Percentiles rank a stretch among this genome's conserved stretches.
These are phyloP conservation scores for Drosophila mayri DNA, from an alignment of 1,140 invertebrate species.

Conservation along the genomic window DNA sequence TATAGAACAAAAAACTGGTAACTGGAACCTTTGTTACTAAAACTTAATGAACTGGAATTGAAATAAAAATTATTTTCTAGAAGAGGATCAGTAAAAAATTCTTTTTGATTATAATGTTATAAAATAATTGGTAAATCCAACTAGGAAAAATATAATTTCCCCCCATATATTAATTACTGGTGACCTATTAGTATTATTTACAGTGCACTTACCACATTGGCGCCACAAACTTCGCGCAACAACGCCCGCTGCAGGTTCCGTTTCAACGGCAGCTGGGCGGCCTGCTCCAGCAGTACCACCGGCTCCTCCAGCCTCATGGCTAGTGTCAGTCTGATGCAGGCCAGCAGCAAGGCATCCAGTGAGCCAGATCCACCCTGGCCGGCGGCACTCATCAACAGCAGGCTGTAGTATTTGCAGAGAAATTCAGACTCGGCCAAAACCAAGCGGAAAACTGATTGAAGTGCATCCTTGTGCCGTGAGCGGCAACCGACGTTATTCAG, in stretches of 20 bases:
- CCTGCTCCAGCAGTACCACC: conserved; percentile 58
- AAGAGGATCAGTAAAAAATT: no score
- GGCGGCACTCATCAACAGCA: conserved; percentile 67
- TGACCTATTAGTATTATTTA: background rate
- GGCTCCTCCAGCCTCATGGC: conserved; percentile 76
- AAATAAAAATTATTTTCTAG: no score
- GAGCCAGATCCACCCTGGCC: conserved; percentile 33
- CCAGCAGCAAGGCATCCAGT: conserved; percentile 60
- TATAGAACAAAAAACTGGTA: background rate
- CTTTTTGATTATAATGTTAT: no score
- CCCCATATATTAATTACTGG: background rate
- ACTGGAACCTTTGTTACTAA: no score
- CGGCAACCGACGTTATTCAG: conserved; percentile 77
- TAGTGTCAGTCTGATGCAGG: conserved; percentile 64
- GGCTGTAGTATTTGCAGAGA: conserved; percentile 80
- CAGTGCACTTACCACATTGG: conserved; percentile 56
- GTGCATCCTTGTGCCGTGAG: conserved; percentile 76
- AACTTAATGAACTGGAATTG: no score
- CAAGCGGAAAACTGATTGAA: conserved; percentile 82
- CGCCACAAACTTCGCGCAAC: conserved; percentile 64
- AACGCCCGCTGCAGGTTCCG: conserved; percentile 60
- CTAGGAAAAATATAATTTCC: background rate
- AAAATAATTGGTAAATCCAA: no score
- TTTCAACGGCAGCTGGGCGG: conserved; percentile 60
- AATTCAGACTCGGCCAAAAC: conserved; percentile 80